Conservation (phyloP, 2,888 invertebrate genomes). For the Scaptodrosophila latifasciaeformis region DNA sequence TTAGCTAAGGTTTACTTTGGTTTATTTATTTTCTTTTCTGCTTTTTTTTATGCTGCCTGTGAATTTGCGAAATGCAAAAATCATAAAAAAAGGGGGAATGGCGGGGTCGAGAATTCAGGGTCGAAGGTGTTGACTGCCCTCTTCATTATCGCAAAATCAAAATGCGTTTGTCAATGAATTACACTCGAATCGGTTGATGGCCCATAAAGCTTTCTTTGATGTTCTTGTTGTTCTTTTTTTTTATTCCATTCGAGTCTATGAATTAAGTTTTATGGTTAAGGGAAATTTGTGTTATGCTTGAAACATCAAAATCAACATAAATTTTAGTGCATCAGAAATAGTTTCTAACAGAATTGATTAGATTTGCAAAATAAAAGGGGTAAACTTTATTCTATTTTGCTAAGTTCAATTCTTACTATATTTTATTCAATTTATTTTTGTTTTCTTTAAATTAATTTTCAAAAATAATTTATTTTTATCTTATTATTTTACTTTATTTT, state of each 20-base stretch:
- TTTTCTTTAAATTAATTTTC: neutral
- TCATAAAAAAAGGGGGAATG: slow-evolving; percentile 56
- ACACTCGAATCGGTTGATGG: slow-evolving; percentile 46
- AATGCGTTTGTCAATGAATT: slow-evolving; percentile 63
- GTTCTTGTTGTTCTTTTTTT: slow-evolving; percentile 12
- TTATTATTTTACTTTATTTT: neutral
- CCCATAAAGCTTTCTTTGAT: slow-evolving; percentile 22
- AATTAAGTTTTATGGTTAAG: neutral
- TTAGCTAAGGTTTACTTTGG: neutral
- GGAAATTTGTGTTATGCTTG: no score
- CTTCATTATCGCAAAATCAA: slow-evolving; percentile 62
- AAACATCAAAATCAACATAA: no score
- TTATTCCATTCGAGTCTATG: slow-evolving; percentile 1
- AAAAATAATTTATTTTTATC: neutral
- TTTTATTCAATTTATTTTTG: no score
- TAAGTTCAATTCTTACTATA: no score
- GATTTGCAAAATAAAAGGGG: no score
- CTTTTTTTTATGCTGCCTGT: slow-evolving; percentile 37
- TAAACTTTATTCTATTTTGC: no score
- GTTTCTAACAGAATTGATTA: no score
- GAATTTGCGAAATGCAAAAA: slow-evolving; percentile 58
- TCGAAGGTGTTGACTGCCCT: slow-evolving; percentile 30
- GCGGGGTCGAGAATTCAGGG: slow-evolving; percentile 6
- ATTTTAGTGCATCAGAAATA: no score
- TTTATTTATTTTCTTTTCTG: neutral